These are phyloP conservation scores for Scotopteryx bipunctaria DNA, from an alignment of 2,888 invertebrate species.

Conservation along the genomic window DNA sequence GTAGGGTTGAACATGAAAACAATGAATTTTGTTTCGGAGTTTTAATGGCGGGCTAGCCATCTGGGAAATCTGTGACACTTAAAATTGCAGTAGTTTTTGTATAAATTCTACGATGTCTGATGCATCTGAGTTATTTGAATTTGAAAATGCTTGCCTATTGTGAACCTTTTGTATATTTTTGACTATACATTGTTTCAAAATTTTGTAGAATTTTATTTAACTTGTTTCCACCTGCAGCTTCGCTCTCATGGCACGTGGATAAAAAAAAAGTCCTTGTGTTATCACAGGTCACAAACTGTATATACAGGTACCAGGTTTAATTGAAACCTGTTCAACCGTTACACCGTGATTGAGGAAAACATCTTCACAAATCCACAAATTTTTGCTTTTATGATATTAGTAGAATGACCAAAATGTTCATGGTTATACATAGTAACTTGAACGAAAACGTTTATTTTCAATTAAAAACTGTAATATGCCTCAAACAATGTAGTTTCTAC, in stretches of 20 bases:
- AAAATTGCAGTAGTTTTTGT: slow-evolving; percentile 36
- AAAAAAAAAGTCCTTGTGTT: too few relatives aligned
- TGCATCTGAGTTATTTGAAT: slow-evolving; percentile 18
- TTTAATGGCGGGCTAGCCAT: slow-evolving; percentile 33
- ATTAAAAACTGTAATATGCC: background rate
- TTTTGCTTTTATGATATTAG: too few relatives aligned
- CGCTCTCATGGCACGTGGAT: too few relatives aligned
- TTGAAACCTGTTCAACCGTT: too few relatives aligned
- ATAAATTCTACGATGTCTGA: slow-evolving; percentile 32
- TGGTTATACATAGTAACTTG: too few relatives aligned
- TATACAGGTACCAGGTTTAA: too few relatives aligned
- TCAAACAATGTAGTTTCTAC: background rate
- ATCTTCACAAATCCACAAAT: too few relatives aligned
- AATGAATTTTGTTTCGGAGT: slow-evolving; percentile 35
- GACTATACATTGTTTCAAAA: slow-evolving; percentile 2
- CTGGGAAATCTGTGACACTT: slow-evolving; percentile 36
- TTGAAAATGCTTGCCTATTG: slow-evolving; percentile 3
- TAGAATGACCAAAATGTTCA: too few relatives aligned
- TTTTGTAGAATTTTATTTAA: background rate
- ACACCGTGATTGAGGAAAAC: too few relatives aligned
- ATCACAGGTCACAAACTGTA: too few relatives aligned
- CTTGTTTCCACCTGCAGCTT: too few relatives aligned
- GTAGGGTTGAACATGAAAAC: slow-evolving; percentile 27
- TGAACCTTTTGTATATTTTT: background rate
- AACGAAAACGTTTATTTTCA: too few relatives aligned